Evolutionary conservation across 2,797 vertebrate genomes (phyloP).

Genomic region (Etheostoma nigrum): DNA sequence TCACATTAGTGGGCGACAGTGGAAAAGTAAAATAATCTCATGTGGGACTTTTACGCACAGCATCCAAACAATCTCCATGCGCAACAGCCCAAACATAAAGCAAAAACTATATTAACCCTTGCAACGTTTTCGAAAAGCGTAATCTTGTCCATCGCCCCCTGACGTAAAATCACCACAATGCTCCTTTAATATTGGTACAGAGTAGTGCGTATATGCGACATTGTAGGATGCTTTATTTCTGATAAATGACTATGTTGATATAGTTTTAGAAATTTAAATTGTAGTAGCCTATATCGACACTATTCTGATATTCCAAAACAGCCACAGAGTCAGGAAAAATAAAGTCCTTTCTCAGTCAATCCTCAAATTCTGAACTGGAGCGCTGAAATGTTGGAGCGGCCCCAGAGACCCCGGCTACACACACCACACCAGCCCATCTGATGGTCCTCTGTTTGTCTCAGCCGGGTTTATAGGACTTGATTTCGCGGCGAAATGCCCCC

Average conservation of each 20-base stretch:
- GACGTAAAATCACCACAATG: neutral
- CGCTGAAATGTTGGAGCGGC: conserved; percentile 46
- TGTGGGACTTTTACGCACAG: conserved; percentile 32
- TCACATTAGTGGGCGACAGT: conserved; percentile 52
- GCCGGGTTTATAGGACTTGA: conserved; percentile 44
- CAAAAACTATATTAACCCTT: neutral
- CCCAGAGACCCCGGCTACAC: conserved; percentile 52
- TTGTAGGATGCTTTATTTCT: neutral
- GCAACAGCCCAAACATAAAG: conserved; percentile 38
- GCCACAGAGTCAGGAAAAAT: conserved; percentile 13
- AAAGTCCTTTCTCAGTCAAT: conserved; percentile 3
- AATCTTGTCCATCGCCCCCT: neutral
- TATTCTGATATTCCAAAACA: neutral
- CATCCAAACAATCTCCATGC: conserved; percentile 49
- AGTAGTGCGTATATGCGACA: too few relatives aligned
- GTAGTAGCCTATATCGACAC: too few relatives aligned
- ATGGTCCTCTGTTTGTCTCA: conserved; percentile 47
- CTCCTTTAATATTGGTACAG: neutral
- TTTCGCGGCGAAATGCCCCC: conserved; percentile 58
- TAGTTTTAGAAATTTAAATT: neutral
- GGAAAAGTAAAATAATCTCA: conserved; percentile 53
- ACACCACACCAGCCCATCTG: conserved; percentile 47
- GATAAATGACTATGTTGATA: neutral
- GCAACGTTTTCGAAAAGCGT: neutral
- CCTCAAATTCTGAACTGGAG: conserved; percentile 33